These are phyloP conservation scores for western clawed frog (Xenopus tropicalis) DNA, from an alignment of 2,113 vertebrate genomes.

Conservation along the genomic window DNA sequence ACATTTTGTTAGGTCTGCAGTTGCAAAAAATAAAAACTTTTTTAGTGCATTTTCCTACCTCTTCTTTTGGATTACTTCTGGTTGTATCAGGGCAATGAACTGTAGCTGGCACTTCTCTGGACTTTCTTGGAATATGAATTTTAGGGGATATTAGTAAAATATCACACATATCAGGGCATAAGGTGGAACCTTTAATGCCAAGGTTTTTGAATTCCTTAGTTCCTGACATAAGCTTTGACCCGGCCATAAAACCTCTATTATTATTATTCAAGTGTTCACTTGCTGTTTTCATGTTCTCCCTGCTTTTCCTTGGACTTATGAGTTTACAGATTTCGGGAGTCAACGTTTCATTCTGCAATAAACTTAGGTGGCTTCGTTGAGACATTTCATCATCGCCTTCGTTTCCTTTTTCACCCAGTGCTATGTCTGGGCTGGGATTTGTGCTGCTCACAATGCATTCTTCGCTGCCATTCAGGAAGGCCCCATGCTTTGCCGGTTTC, in stretches of 20 bases:
- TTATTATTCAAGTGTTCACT: neutral
- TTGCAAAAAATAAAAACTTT: too few relatives aligned
- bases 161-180: slow-evolving; percentile 46
- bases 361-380: neutral
- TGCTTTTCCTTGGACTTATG: neutral
- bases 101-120: neutral
- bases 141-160: slow-evolving; percentile 53
- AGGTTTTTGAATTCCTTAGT: neutral
- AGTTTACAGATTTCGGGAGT: neutral
- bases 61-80: neutral
- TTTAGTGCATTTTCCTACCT: slow-evolving; percentile 45
- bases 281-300: neutral
- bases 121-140: slow-evolving; percentile 52
- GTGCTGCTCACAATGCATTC: rapidly evolving
- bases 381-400: slow-evolving; percentile 52
- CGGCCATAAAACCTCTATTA: too few relatives aligned
- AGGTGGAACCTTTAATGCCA: neutral
- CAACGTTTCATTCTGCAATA: neutral
- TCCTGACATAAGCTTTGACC: neutral
- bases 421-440: slow-evolving; percentile 10
- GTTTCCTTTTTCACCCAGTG: slow-evolving; percentile 37
- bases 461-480: neutral
- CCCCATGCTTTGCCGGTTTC: neutral
- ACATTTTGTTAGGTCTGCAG: too few relatives aligned
- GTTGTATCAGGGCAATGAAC: neutral